Base-by-base conservation (phyloP, 2,113 vertebrate species). In the Arothron firmamentum region DNA sequence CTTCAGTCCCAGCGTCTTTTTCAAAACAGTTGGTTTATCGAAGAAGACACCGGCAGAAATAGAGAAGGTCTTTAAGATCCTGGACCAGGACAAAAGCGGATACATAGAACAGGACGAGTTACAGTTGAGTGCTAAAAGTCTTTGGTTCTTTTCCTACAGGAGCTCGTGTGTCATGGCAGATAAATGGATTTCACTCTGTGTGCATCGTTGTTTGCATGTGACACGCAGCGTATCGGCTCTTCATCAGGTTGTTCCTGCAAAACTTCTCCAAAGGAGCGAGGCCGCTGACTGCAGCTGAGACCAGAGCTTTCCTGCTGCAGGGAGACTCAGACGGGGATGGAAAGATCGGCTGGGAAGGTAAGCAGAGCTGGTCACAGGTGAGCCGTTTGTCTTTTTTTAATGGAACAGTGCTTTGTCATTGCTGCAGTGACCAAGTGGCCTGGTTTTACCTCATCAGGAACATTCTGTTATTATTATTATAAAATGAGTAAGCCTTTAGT, bases 81-180 rank as follows among this genome's bases (percentile, higher is more conserved):
- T 92, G 76, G 88, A 90, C 76, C 88, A 88, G 74, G 88, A 90
- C 77, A 87, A 85, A 59, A 90, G 88, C 42, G 86, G 90, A 48
- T 90, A 62, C 77, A 91, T 89, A 56, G 87, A 91, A 67, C 87
- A 87, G 57, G 85, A 90, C 25, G 88, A 92, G 73, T 68, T 91
- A 72, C 87, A 87, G 90, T 90, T 88, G 74, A 87, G 90, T 88
- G 48, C 45, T 3, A 21, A 2, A 25, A 6, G n/a, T n/a, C 13
- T 45, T 45, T 45, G 12, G 12, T 45, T 13, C 16, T 15, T 3
- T n/a, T 17, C 17, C 15, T n/a, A 17, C 45, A 47, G n/a, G 6
- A 47, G 15, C 45, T 17, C 4, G 6, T 47, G 15, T 17, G 13
- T 47, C 25, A 28, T 28, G 1, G 25, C 6, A 28, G 25, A 28